phyloP scores from a whole-genome alignment of 2,888 invertebrate species.

The Nomada hirtipes region DNA sequence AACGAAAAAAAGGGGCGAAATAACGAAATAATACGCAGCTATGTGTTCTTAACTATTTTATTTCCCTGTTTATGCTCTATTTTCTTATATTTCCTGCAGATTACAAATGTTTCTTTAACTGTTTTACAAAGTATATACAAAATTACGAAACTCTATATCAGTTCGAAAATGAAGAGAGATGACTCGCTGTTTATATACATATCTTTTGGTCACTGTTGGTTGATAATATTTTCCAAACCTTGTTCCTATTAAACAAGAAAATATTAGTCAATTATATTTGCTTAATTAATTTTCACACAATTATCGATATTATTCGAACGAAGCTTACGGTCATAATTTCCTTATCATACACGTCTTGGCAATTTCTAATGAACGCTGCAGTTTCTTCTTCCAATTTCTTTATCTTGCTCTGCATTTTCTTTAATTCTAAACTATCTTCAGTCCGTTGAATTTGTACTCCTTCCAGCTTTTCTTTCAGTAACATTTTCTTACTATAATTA shows the following conservation, averaged over 20 bases:
- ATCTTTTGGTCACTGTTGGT: neutral
- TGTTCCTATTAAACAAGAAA: constrained; percentile 44
- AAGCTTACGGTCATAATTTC: constrained; percentile 67
- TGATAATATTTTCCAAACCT: constrained; percentile 18
- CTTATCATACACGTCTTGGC: constrained; percentile 66
- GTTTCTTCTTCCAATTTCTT: constrained; percentile 57
- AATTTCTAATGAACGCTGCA: constrained; percentile 47
- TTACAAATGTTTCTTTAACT: no score
- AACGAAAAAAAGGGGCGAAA: constrained; percentile 19
- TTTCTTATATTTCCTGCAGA: no score
- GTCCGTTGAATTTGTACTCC: constrained; percentile 45
- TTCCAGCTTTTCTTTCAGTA: constrained; percentile 48
- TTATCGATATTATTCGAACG: constrained; percentile 8
- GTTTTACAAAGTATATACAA: no score
- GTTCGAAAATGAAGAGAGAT: no score
- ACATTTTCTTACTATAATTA: constrained; percentile 63
- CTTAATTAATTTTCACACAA: neutral
- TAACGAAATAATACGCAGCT: neutral
- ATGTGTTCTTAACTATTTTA: constrained; percentile 11
- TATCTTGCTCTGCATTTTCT: constrained; percentile 39
- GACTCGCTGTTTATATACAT: no score
- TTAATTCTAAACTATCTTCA: constrained; percentile 53
- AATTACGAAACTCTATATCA: no score
- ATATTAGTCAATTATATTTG: neutral
- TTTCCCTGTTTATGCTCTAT: neutral